These are phyloP conservation scores for Eupleurogrammus muticus DNA, from an alignment of 2,797 vertebrate genomes.

Conservation along the genomic window DNA sequence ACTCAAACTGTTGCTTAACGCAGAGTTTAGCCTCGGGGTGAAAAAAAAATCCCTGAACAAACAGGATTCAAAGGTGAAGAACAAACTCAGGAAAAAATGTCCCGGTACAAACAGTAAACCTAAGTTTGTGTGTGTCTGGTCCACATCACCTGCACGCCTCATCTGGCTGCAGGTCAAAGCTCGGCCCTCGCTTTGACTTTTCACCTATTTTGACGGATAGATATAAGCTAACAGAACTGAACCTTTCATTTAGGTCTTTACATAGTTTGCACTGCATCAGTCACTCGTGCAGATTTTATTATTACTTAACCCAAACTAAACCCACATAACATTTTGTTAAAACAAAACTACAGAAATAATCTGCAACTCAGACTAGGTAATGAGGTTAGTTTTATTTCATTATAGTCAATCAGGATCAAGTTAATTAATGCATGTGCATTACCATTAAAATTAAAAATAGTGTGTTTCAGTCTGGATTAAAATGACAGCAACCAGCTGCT, in stretches of 20 bases:
- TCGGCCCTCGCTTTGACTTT: background rate
- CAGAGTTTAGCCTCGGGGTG: constrained; percentile 17
- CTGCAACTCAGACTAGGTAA: too few relatives aligned
- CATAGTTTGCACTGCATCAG: too few relatives aligned
- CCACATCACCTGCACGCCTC: background rate
- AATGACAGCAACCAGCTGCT: background rate
- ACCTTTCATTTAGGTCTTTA: too few relatives aligned
- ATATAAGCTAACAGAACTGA: background rate
- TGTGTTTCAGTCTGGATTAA: background rate
- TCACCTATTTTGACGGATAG: too few relatives aligned
- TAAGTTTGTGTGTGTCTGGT: constrained; percentile 4
- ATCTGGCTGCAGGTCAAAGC: background rate
- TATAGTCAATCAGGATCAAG: background rate
- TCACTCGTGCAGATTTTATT: too few relatives aligned
- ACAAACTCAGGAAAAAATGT: constrained; percentile 58
- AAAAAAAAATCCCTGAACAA: constrained; percentile 39
- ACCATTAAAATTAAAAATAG: background rate
- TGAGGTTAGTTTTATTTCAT: too few relatives aligned
- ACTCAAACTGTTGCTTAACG: background rate
- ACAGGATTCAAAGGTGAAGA: constrained; percentile 60
- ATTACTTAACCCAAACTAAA: too few relatives aligned
- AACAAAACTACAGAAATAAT: too few relatives aligned
- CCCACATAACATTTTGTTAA: background rate
- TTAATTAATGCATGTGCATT: background rate
- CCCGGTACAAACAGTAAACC: constrained; percentile 33